phyloP scores from a whole-genome alignment of 2,888 invertebrate genomes.

The Perizoma flavofasciatum region DNA sequence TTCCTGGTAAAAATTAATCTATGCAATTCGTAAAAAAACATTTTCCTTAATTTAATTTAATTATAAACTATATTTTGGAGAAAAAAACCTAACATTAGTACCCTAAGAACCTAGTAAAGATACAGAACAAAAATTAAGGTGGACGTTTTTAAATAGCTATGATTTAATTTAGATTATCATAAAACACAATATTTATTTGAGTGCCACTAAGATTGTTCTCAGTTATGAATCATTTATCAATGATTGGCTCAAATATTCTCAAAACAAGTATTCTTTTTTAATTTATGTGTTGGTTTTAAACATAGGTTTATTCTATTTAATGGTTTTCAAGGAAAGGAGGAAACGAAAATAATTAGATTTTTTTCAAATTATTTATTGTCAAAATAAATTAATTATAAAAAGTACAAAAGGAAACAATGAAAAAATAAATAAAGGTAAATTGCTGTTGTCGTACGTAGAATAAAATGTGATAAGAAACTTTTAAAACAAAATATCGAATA shows the following conservation, averaged over 20 bases:
- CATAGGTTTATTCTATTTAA: neutral
- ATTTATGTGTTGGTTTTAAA: too few relatives aligned
- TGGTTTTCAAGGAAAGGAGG: constrained; percentile 14
- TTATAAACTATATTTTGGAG: too few relatives aligned
- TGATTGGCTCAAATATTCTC: neutral
- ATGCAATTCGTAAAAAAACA: too few relatives aligned
- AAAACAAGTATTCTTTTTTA: too few relatives aligned
- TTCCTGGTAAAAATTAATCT: too few relatives aligned
- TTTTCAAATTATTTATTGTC: constrained; percentile 25
- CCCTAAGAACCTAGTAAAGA: too few relatives aligned
- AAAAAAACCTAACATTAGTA: too few relatives aligned
- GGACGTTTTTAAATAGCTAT: neutral
- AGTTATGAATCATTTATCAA: neutral
- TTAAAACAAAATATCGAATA: constrained; percentile 10
- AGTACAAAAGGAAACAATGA: constrained; percentile 25
- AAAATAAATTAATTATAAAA: constrained; percentile 24
- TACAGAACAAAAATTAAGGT: too few relatives aligned
- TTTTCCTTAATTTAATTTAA: too few relatives aligned
- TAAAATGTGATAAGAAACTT: constrained; percentile 11
- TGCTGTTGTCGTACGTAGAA: constrained; percentile 5
- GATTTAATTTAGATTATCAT: neutral
- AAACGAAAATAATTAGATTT: constrained; percentile 23
- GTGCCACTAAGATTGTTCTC: too few relatives aligned
- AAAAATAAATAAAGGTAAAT: constrained; percentile 15
- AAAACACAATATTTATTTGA: neutral